Evolutionary conservation across 2,113 vertebrate species (phyloP).

Genomic region (Paracanthobrama guichenoti): DNA sequence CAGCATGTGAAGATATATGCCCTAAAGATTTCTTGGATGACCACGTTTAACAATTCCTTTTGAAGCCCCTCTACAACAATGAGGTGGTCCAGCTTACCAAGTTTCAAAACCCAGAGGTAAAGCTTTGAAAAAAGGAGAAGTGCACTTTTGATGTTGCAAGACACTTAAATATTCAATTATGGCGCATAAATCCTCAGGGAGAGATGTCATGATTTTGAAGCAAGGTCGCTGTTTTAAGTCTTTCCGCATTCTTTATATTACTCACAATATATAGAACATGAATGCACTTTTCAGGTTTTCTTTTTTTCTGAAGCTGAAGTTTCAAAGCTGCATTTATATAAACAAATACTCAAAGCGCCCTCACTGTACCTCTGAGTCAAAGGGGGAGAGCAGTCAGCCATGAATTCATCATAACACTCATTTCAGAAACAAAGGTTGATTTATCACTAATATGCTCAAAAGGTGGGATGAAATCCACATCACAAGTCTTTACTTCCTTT

Average conservation of each 20-base stretch:
- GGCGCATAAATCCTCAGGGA: constrained; percentile 46
- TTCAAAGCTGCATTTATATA: constrained; percentile 17
- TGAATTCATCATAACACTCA: constrained; percentile 32
- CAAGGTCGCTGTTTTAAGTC: constrained; percentile 6
- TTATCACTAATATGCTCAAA: constrained; percentile 37
- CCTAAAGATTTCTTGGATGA: constrained; percentile 49
- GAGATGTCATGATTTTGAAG: constrained; percentile 37
- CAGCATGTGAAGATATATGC: constrained; percentile 35
- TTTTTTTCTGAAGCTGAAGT: neutral
- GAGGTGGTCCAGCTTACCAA: constrained; percentile 34
- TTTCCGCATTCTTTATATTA: neutral
- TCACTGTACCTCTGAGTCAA: neutral
- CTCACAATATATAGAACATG: constrained; percentile 5
- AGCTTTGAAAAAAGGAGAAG: constrained; percentile 45
- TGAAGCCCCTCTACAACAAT: constrained; percentile 56
- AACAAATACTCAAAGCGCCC: neutral
- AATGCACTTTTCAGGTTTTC: neutral
- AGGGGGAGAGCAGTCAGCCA: constrained; percentile 14
- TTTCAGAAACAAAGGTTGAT: constrained; percentile 7
- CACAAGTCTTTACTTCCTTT: neutral
- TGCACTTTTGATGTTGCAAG: constrained; percentile 51
- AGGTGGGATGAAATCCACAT: constrained; percentile 17
- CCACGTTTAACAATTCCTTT: constrained; percentile 61
- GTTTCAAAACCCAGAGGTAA: constrained; percentile 54
- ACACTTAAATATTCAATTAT: constrained; percentile 60